Percentiles rank a stretch among this genome's conserved stretches.
phyloP scores from a whole-genome alignment of 2,113 vertebrate species.

The Terrapene triunguis region DNA sequence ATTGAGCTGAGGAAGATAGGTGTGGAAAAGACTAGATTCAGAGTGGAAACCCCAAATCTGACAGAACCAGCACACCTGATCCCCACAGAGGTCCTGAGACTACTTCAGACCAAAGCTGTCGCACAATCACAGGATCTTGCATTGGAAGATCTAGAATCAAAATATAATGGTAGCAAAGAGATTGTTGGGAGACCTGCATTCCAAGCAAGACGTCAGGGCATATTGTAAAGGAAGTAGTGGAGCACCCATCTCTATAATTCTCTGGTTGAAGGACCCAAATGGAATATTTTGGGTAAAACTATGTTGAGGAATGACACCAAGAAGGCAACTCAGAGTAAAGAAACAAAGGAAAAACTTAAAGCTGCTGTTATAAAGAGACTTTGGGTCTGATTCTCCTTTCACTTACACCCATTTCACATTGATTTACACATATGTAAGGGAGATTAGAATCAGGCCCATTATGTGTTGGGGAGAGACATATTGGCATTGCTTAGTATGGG shows the following conservation, averaged over 20 bases:
- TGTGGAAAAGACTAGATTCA: not conserved
- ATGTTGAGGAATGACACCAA: not conserved
- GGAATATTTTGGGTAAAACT: not conserved
- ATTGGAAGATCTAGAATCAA: not conserved
- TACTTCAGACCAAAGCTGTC: not conserved
- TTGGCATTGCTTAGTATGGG: not conserved
- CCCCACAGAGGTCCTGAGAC: not conserved
- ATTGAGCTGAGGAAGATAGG: not conserved
- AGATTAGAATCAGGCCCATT: not conserved
- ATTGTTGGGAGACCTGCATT: not conserved
- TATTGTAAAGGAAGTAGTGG: not conserved
- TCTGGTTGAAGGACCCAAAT: not conserved
- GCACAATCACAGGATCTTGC: not conserved
- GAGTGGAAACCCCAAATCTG: not conserved
- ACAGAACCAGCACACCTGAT: not conserved
- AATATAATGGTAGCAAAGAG: not conserved
- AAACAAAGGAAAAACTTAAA: not conserved
- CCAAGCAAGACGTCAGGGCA: not conserved
- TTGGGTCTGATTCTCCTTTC: not conserved
- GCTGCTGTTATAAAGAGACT: fast-evolving
- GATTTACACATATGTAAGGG: not conserved
- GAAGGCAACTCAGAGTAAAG: not conserved
- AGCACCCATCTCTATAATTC: not conserved
- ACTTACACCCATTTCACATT: not conserved
- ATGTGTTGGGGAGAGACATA: not conserved